Base-by-base conservation (phyloP, 2,888 invertebrate genomes). In the Mellilla xanthometata region DNA sequence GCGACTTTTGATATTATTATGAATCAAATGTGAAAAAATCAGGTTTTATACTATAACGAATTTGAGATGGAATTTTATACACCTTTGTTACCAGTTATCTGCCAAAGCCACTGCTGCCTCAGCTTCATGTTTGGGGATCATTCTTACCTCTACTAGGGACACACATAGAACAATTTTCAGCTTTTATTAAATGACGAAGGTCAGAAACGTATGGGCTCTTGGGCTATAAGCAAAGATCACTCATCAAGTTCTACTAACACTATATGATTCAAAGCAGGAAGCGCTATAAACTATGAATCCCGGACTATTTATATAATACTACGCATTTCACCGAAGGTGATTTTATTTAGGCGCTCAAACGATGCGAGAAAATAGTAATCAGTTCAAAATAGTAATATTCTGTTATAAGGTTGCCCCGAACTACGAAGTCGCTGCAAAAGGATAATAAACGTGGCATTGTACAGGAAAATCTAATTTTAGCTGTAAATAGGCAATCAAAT, bases 281-380 rank as follows among this genome's bases (percentile, higher is more conserved):
- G 42, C 29, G 12, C 26, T 15, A 19, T 32, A 23, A 30, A 27
- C 30, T 32, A 47, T 47, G 41, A 47, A 29, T 47, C 41, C 29
- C 28, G 33, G 24, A 41, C 41, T 47, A 47, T 47, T 47, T 47
- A 47, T 47, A 41, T 35, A 30, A 35, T 23, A 33, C 47, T 36
- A 38, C 47, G 51, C 49, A 48, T 39, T 52, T 52, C 42, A 13
- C 29, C 38, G 34, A 33, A 47, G 26, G 35, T 39, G 31, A 53
- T 39, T 51, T 43, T 35, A 34, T 49, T 47, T 40, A 40, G 23
- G 33, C 33, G 36, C 38, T 42, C 45, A 51, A 27, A 42, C 41
- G 49, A 26, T 44, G 44, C 39, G 51, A 51, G 38, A 52, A 53
- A 53, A 49, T 53, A 53, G 49, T 51, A 42, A 47, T 49, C 49